Conservation (phyloP, 2,797 vertebrate genomes). For the Cheirogaleus major region DNA sequence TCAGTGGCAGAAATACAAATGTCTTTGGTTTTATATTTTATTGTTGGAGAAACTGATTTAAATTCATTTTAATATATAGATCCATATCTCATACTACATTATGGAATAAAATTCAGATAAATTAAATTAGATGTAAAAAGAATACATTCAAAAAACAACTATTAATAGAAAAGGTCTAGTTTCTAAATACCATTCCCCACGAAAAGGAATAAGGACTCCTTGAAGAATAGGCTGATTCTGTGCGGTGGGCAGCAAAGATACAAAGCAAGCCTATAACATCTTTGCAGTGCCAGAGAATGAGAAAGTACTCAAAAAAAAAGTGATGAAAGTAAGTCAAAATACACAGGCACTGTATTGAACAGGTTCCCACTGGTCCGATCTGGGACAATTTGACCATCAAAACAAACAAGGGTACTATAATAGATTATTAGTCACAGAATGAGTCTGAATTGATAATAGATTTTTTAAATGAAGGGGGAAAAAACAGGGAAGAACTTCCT, state of each 20-base stretch:
- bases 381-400: neutral
- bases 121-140: neutral
- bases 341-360: neutral
- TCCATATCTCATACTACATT: neutral
- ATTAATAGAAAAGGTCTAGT: neutral
- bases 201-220: neutral
- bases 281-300: neutral
- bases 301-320: neutral
- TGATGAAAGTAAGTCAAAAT: neutral
- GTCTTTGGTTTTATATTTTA: neutral
- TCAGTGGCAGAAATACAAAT: neutral
- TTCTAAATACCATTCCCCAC: conserved; percentile 31
- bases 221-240: neutral
- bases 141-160: neutral
- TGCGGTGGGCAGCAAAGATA: neutral
- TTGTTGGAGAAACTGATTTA: neutral
- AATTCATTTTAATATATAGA: conserved; percentile 1
- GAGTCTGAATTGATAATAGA: neutral
- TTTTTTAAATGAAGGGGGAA: neutral
- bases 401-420: neutral
- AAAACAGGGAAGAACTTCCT: neutral
- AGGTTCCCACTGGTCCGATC: neutral
- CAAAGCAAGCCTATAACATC: neutral
- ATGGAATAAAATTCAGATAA: conserved; percentile 4
- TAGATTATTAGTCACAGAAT: neutral